Base-by-base conservation (phyloP, 2,113 vertebrate genomes). In the Fregata magnificens region DNA sequence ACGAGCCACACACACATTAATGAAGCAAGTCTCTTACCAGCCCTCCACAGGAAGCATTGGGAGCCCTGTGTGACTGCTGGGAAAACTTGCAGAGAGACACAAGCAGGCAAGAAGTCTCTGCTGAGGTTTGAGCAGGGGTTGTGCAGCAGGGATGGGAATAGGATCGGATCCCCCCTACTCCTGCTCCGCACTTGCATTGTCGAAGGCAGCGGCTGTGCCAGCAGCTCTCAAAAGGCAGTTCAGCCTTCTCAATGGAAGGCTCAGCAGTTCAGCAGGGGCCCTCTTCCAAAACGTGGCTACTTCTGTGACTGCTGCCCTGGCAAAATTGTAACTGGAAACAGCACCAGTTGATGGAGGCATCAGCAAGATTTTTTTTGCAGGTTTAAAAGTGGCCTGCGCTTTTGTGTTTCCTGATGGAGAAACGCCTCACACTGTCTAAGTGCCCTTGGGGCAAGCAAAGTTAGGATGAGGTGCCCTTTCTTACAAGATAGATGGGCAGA, bases 341-440 rank as follows among this genome's bases (percentile, higher is more conserved):
- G 9, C 10, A 47, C 24, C 55, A 21, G 15, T 13, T 16, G 12
- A 9, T 8, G 26, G 42, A 62, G 8, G 28, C 20, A 63, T 29
- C 22, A 34, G 18, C 16, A 61, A 20, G 28, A 42, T 4, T 32
- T n/a, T 16, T n/a, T 36, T 21, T 44, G 2, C 10, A n/a, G 3
- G 8, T 24, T 66, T 56, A 63, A 16, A 82, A 58, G 10, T 15
- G 44, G 3, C 9, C 66, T 56, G n/a, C 8, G 8, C 3, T 69
- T 74, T n/a, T 78, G 36, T 66, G 31, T 29, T 31, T 77, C 8
- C 3, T 28, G 16, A 17, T 7, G 56, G 40, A 90, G n/a, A 65
- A 80, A 59, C 0, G 0, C 22, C 22, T 20, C 49, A 10, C 1
- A 0, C 9, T 50, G 36, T 7, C 50, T 6, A 21, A 11, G 16